phyloP scores from a whole-genome alignment of 2,113 vertebrate species.

The Mus spicilegus region DNA sequence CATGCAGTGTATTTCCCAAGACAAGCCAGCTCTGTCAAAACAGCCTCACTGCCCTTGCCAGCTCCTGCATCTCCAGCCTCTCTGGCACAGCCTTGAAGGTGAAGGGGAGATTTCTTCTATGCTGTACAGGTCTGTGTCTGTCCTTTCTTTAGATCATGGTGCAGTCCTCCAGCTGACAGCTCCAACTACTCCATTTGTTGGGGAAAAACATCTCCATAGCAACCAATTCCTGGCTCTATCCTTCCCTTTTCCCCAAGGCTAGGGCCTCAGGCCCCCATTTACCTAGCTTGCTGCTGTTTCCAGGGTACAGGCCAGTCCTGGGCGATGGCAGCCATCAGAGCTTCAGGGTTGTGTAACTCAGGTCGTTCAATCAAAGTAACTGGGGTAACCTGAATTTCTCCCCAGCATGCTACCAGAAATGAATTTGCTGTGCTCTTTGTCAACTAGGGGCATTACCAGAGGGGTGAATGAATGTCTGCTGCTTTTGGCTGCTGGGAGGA shows the following conservation, averaged over 20 bases:
- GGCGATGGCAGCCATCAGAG: neutral
- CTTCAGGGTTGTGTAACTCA: neutral
- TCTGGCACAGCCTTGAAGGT: too few relatives aligned
- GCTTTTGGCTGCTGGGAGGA: too few relatives aligned
- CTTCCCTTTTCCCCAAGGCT: slow-evolving; percentile 14
- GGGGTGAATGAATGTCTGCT: neutral
- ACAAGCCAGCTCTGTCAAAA: neutral
- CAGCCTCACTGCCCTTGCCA: neutral
- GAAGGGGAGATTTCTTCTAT: neutral
- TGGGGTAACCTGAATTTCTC: neutral
- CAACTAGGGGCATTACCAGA: neutral
- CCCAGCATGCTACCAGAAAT: neutral
- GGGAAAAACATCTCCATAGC: slow-evolving; percentile 61
- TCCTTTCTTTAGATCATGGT: neutral
- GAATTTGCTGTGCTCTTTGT: neutral
- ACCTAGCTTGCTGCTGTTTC: neutral
- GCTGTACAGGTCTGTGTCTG: neutral
- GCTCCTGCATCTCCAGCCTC: neutral
- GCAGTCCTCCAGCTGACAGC: neutral
- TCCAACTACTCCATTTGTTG: neutral
- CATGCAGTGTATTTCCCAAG: neutral
- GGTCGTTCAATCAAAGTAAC: neutral
- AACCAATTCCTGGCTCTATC: slow-evolving; percentile 27
- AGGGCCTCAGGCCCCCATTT: neutral
- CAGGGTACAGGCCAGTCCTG: neutral